These are phyloP conservation scores for Drosophila miranda DNA, from an alignment of 1,140 invertebrate species.

Conservation along the genomic window DNA sequence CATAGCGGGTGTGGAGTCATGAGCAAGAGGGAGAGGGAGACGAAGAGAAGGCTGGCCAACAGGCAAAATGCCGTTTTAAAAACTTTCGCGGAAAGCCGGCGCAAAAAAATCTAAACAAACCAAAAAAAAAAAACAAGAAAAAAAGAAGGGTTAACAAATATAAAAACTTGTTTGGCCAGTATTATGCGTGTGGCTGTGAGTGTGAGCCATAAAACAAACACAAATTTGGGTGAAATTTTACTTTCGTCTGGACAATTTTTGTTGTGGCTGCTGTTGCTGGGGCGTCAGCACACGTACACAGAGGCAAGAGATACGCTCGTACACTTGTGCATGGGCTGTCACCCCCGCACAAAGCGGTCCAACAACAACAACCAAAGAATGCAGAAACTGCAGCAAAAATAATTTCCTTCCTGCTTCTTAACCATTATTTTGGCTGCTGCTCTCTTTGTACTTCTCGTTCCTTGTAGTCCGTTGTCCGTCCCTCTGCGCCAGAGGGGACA, in stretches of 20 bases:
- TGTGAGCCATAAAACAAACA: conserved; percentile 46
- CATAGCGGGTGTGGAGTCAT: conserved; percentile 18
- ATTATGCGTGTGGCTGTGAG: conserved; percentile 21
- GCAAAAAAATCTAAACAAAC: conserved; percentile 65
- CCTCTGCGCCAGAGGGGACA: too few species aligned
- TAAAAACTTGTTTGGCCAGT: conserved; percentile 65
- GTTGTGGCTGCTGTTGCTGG: conserved; percentile 50
- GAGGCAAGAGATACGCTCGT: conserved; percentile 21
- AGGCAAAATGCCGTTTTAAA: conserved; percentile 55
- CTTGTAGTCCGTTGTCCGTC: too few species aligned
- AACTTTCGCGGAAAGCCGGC: conserved; percentile 72
- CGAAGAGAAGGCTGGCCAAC: too few species aligned
- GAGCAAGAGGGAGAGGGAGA: conserved; percentile 3
- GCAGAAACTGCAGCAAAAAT: conserved; percentile 4
- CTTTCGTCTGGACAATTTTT: conserved; percentile 64
- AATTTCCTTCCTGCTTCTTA: conserved; percentile 5
- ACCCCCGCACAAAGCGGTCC: conserved; percentile 29
- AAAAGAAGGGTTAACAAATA: conserved; percentile 47
- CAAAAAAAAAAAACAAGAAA: conserved; percentile 24
- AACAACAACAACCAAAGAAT: conserved; percentile 41
- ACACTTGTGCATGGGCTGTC: conserved; percentile 4
- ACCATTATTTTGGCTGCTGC: neutral
- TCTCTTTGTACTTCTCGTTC: neutral
- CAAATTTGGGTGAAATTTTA: conserved; percentile 76
- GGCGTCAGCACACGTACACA: conserved; percentile 56